Percentiles rank a stretch among this genome's conserved stretches.
These are phyloP conservation scores for Erebia palarica DNA, from an alignment of 2,888 invertebrate species.

Conservation along the genomic window DNA sequence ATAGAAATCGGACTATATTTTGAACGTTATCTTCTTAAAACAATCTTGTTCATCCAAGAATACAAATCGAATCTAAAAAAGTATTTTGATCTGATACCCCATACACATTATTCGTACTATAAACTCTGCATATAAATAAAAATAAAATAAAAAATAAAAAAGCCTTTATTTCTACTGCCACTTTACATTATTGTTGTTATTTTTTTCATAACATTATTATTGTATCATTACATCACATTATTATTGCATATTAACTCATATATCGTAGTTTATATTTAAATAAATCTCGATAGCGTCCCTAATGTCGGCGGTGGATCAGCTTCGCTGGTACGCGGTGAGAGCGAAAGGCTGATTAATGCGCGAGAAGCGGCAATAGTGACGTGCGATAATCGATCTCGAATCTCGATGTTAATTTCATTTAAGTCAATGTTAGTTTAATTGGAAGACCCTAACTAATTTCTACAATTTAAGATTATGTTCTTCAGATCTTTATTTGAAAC, in stretches of 20 bases:
- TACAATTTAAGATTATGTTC: not conserved
- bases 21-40: too few species aligned
- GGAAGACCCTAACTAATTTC: not conserved
- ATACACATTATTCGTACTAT: not conserved
- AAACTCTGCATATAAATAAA: too few species aligned
- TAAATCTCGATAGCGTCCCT: conserved; percentile 30
- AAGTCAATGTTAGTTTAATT: not conserved
- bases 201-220: too few species aligned
- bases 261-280: not conserved
- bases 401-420: not conserved
- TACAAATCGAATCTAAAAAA: too few species aligned
- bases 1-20: too few species aligned
- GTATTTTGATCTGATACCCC: not conserved
- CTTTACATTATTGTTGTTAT: too few species aligned
- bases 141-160: too few species aligned
- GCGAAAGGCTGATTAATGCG: conserved; percentile 49
- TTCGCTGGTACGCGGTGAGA: conserved; percentile 46
- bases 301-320: conserved; percentile 35
- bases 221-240: too few species aligned
- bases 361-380: conserved; percentile 42
- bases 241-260: too few species aligned
- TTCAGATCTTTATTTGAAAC: not conserved
- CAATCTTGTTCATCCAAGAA: too few species aligned
- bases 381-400: conserved; percentile 9
- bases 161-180: too few species aligned